Percentiles rank a stretch among this genome's conserved stretches.
Conservation (phyloP, 2,797 vertebrate species). For the Loris lydekkerianus region DNA sequence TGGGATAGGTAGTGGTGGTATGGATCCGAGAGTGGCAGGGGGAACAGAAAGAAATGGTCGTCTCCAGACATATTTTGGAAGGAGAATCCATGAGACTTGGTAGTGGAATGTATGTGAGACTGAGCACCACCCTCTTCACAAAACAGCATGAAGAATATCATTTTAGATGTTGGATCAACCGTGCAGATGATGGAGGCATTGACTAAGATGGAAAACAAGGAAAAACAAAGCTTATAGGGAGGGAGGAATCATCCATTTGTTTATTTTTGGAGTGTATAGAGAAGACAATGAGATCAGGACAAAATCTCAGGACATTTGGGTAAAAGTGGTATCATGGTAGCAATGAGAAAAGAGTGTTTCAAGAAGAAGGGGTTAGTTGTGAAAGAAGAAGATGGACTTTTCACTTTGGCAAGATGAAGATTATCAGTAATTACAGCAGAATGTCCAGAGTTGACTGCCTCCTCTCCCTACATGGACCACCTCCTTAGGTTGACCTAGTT, state of each 20-base stretch:
- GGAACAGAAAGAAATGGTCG: background rate
- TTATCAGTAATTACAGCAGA: background rate
- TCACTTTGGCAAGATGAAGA: background rate
- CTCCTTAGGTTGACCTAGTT: too few species aligned
- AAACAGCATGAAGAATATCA: background rate
- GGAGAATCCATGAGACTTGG: background rate
- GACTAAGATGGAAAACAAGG: background rate
- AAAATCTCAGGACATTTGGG: background rate
- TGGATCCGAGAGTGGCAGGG: too few species aligned
- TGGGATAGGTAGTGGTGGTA: background rate
- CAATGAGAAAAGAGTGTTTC: background rate
- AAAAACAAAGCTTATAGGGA: background rate
- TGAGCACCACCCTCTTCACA: background rate
- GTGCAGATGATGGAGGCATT: too few species aligned
- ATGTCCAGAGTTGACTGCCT: too few species aligned
- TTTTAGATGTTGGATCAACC: background rate
- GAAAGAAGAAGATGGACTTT: conserved; percentile 6
- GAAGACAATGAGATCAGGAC: background rate
- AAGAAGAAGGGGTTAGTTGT: background rate
- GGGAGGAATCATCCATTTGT: background rate
- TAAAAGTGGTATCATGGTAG: background rate
- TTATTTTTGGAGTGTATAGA: background rate
- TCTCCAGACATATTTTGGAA: background rate
- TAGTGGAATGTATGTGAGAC: background rate
- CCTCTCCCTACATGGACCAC: too few species aligned